Base-by-base conservation (phyloP, 1,140 invertebrate genomes). In the Lasioglossum baleicum region DNA sequence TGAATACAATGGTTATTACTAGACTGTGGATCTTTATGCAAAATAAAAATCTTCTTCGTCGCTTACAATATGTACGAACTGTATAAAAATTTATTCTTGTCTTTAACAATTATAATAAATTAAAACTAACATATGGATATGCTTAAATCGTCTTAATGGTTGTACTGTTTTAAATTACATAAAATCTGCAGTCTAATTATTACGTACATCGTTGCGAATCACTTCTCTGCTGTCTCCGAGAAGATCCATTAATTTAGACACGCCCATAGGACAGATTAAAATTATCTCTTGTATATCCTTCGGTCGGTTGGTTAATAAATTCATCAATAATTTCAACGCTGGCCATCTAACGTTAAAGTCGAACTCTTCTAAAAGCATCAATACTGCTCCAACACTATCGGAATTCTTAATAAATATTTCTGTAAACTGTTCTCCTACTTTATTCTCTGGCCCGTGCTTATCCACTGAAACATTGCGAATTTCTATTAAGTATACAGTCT, bases 201-300 rank as follows among this genome's bases (percentile, higher is more conserved):
- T 76, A 92, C 93, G 93, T 93, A 96, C 97, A 94, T 99, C 98
- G 93, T 99, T 99, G 80, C 99, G 94, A 60, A 99, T 97, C 7
- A 99, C 97, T 95, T 99, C 99, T 89, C 98, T 94, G 76, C 95
- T 97, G 87, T 99, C 99, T 40, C 95, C 95, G 17, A 99, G 93
- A 7, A 99, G 93, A 93, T 99, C 99, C 97, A 99, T 99, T 80
- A 99, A 93, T 94, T 98, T 98, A 2, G 98, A 99, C 0, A 99
- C 96, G n/a, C 98, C 99, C 96, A 98, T 98, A 0, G 98, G 98
- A 93, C 97, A 98, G 6, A 98, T 95, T 71, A 99, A 94, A 70
- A 99, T 96, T 35, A 97, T 96, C 91, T 99, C 98, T 94, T 99
- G 99, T 48, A 99, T 96, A 81, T 99, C 98, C 91, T 97, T 97